Evolutionary conservation across 2,888 invertebrate species (phyloP), one percentile per base, ranked within the genome.

Genomic region (Blastobasis adustella): DNA sequence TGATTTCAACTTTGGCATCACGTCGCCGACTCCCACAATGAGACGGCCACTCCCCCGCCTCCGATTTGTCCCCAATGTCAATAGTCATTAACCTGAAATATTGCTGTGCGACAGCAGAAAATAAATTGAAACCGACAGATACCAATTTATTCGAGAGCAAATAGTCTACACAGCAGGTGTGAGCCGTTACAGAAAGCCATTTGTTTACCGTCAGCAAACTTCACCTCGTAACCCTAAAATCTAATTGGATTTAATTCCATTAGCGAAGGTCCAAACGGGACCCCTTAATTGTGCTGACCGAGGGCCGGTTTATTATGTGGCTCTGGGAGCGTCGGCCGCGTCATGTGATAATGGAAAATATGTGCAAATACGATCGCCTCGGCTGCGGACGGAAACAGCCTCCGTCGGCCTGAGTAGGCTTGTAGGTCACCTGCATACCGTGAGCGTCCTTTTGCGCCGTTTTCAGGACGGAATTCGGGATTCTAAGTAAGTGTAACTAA

Each of bases 161-260:
- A 77, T 69, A 73, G 73, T 71, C 69, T 66, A 69, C 64, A 73
- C 73, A 74, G 72, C 82, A 82, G 84, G 76, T 79, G 78, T 73
- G 74, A 70, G 68, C 74, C 74, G 69, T 78, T 79, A 76, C 79
- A 73, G 75, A 76, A 73, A 73, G 70, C 79, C 77, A 85, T 84
- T 87, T 86, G 84, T 84, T 82, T 81, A 79, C 82, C 74, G 79
- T 73, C 73, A 76, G 79, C 76, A 82, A 84, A 84, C 79, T 83
- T 82, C 84, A 83, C 84, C 83, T 82, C 82, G 82, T 85, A 83
- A 83, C 85, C 82, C 82, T 85, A 80, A 85, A 85, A 84, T 85
- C 83, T 87, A 88, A 87, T 87, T 87, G 87, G 85, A 85, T 87
- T 85, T 83, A 85, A 86, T 87, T 86, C 86, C 86, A 88, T 88